Base-by-base conservation (phyloP, 2,888 invertebrate genomes). In the Notocelia uddmanniana region DNA sequence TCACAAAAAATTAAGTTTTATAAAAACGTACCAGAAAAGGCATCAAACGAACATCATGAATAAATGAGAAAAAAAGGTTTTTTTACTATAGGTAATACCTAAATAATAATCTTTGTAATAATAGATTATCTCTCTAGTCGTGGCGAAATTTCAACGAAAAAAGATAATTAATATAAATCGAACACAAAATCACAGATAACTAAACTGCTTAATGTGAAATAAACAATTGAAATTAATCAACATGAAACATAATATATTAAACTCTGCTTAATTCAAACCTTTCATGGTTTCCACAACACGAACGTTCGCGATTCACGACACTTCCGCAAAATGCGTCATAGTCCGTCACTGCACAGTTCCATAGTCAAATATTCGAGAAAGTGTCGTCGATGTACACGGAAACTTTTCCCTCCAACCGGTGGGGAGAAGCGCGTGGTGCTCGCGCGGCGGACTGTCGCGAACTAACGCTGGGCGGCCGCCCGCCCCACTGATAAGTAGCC, bases 331-430 rank as follows among this genome's bases (percentile, higher is more conserved):
- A 76, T 76, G 79, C 73, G 77, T 60, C 63, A 68, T 23, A 66
- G 74, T 73, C 69, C 70, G 34, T 77, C 86, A 88, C 87, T 83
- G 80, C 81, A 83, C 77, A 78, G 78, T 81, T 81, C 82, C 83
- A 78, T 78, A 76, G 72, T 68, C 71, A 76, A 19, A 67, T 48
- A 8, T 52, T 70, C 73, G 80, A 21, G 13, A 41, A 31, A 41
- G 31, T 31, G 31, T 34, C 31, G 50, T 31, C 59, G 59, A 66
- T 18, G 71, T 34, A 84, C 81, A 76, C 55, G 80, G 76, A 79
- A 91, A 91, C 84, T 91, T 91, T 91, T 89, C 88, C 90, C 89
- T 86, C 88, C 88, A 81, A 85, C 79, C 74, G 70, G 68, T 10
- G 72, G 60, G 57, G 52, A 62, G 57, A 68, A 58, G 78, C 78